These are phyloP conservation scores for Polypterus senegalus DNA, from an alignment of 2,113 vertebrate species.

Conservation along the genomic window DNA sequence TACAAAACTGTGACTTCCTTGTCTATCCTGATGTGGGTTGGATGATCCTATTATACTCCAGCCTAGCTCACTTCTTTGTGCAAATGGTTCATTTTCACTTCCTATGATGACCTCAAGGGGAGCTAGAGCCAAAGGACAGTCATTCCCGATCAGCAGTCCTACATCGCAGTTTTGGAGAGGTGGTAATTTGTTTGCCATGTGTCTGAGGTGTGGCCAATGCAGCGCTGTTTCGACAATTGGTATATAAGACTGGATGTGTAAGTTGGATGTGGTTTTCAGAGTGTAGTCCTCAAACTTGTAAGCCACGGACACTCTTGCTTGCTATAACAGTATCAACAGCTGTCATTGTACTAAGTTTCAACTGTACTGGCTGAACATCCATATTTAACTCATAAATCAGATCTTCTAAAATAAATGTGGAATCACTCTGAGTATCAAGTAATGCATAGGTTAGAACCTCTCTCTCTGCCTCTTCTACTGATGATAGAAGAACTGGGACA, in stretches of 20 bases:
- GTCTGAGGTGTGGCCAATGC: constrained; percentile 17
- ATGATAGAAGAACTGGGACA: too few relatives aligned
- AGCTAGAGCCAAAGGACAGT: too few relatives aligned
- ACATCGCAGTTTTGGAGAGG: constrained; percentile 14
- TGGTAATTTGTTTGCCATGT: constrained; percentile 14
- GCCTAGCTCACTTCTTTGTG: constrained; percentile 12
- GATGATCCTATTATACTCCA: too few relatives aligned
- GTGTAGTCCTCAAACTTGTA: constrained; percentile 16
- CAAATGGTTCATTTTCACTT: constrained; percentile 13
- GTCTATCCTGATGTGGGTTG: too few relatives aligned
- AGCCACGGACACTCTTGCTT: constrained; percentile 8
- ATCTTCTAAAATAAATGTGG: too few relatives aligned
- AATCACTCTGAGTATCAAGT: too few relatives aligned
- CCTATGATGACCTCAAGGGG: constrained; percentile 10
- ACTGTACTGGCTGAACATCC: neutral
- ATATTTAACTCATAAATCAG: too few relatives aligned
- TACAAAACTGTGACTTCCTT: too few relatives aligned
- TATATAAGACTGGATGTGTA: constrained; percentile 6
- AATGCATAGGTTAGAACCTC: too few relatives aligned
- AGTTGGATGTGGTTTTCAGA: constrained; percentile 17
- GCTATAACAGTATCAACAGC: constrained; percentile 14
- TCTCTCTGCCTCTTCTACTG: too few relatives aligned
- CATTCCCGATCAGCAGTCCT: constrained; percentile 13
- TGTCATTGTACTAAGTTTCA: constrained; percentile 16
- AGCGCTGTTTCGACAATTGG: constrained; percentile 13